Base-by-base conservation (phyloP, 2,797 vertebrate species). In the Alca torda region DNA sequence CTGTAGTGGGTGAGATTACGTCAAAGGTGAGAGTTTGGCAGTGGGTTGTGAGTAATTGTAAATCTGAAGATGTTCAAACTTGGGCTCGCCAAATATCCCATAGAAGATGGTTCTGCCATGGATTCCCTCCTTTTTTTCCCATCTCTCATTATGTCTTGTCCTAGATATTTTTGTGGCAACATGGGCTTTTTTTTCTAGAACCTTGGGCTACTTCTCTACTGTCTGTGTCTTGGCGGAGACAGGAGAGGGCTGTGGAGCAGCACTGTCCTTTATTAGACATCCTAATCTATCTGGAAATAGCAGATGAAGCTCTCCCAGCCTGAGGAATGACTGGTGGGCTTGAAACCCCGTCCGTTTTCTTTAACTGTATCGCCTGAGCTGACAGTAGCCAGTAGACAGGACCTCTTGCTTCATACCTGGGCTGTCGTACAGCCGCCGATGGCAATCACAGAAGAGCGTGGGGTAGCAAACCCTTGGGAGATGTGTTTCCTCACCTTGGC, bases 81-180 rank as follows among this genome's bases (percentile, higher is more conserved):
- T 43, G 31, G 31, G 17, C 43, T 56, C 1, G 0, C 21, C n/a
- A n/a, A 16, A 63, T 35, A 31, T 33, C 65, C 43, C 26, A 2
- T 5, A 37, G 54, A 28, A 51, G n/a, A 19, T n/a, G 39, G 43
- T 26, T 91, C 54, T 35, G 28, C 0, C 1, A n/a, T 30, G n/a
- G 48, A 3, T n/a, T 84, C 33, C 20, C 43, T 77, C n/a, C 5
- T 46, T 35, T 50, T 50, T 41, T 28, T 23, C 46, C 61, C 8
- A 7, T 25, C 35, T 89, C 37, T 53, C 16, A 11, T 28, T 67
- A 8, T 30, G 23, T 46, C 48, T 50, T n/a, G 9, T 63, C 45
- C 19, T 11, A 31, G n/a, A 20, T 43, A 41, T 28, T 60, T 65
- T 80, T 64, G n/a, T 70, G 79, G 37, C 37, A 87, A 30, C 13